phyloP scores from a whole-genome alignment of 2,797 vertebrate genomes.

The Protonibea diacanthus region DNA sequence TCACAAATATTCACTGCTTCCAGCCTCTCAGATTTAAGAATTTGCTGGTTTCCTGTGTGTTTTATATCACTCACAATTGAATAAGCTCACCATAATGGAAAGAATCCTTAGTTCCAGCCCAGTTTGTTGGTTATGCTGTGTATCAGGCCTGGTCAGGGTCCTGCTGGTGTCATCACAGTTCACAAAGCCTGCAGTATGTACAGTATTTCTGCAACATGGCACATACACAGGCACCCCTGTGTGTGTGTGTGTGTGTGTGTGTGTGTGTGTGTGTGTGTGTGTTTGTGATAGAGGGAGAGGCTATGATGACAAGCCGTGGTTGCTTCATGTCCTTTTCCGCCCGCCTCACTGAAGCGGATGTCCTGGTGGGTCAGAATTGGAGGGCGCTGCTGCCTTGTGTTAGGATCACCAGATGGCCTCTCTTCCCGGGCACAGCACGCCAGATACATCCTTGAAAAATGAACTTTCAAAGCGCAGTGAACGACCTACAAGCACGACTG shows the following conservation, averaged over 20 bases:
- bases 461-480: slow-evolving; percentile 60
- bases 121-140: not conserved
- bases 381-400: slow-evolving; percentile 60
- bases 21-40: not conserved
- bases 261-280: slow-evolving; percentile 2
- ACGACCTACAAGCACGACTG: slow-evolving; percentile 52
- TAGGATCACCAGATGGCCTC: slow-evolving; percentile 78
- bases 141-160: not conserved
- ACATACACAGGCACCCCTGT: not conserved
- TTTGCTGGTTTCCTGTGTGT: too few species aligned
- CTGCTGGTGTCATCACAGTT: slow-evolving; percentile 23
- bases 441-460: slow-evolving; percentile 74
- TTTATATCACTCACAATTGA: not conserved
- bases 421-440: slow-evolving; percentile 60
- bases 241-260: slow-evolving; percentile 11
- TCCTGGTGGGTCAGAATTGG: slow-evolving; percentile 71
- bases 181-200: slow-evolving; percentile 1
- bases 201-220: slow-evolving; percentile 27
- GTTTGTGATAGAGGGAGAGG: not conserved
- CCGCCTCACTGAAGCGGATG: slow-evolving; percentile 60
- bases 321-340: slow-evolving; percentile 57
- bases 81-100: not conserved
- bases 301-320: slow-evolving; percentile 36
- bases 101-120: not conserved
- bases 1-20: not conserved